Evolutionary conservation across 2,113 vertebrate species (phyloP).

Genomic region (Cephalopterus ornatus): DNA sequence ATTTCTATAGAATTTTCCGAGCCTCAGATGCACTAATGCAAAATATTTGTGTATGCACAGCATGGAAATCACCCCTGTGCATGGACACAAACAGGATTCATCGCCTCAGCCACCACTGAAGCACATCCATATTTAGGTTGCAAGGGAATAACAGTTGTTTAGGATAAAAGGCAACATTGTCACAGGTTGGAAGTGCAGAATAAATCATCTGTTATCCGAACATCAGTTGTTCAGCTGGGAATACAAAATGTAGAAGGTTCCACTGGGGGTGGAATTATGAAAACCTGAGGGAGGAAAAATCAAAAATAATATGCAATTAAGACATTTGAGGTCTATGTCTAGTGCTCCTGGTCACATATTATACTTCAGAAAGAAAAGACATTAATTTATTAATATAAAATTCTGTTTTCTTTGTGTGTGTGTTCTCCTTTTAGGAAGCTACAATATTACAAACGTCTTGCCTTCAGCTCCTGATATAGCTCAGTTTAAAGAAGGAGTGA

Average conservation of each 20-base stretch:
- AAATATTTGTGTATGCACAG: background rate
- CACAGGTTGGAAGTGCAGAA: background rate
- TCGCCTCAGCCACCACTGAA: background rate
- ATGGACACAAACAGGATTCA: background rate
- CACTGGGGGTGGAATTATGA: background rate
- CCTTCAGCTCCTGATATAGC: constrained; percentile 90
- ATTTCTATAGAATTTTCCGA: background rate
- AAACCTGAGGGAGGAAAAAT: background rate
- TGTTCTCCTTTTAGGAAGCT: constrained; percentile 72
- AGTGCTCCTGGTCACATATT: background rate
- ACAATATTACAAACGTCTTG: constrained; percentile 84
- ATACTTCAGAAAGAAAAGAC: background rate
- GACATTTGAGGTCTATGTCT: background rate
- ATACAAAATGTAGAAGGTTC: background rate
- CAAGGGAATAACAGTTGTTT: background rate
- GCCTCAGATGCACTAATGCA: background rate
- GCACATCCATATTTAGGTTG: background rate
- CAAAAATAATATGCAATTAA: background rate
- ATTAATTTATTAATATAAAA: background rate
- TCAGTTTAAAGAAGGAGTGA: constrained; percentile 90
- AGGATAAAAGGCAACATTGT: background rate
- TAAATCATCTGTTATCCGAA: background rate
- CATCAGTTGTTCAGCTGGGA: background rate
- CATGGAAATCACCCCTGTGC: background rate
- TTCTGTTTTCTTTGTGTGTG: background rate